Conservation (phyloP, 2,113 vertebrate species). For the Oncorhynchus tshawytscha region DNA sequence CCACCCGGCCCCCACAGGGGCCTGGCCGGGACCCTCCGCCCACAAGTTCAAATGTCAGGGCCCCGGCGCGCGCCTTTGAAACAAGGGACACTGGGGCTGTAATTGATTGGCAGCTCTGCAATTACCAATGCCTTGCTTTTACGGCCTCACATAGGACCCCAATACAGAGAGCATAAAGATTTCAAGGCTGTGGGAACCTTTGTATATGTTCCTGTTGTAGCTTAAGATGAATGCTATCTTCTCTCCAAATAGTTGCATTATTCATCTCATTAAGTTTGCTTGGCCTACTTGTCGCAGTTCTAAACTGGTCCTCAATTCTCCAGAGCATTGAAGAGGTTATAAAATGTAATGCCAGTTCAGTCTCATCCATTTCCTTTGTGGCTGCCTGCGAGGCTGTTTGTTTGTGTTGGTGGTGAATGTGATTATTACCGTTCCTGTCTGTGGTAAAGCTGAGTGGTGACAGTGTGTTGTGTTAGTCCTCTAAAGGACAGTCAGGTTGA, state of each 20-base stretch:
- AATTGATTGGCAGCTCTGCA: slow-evolving; percentile 50
- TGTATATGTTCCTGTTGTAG: too few relatives aligned
- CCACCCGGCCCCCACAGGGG: slow-evolving; percentile 17
- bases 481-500: slow-evolving; percentile 40
- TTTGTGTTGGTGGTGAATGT: neutral
- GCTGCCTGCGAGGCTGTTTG: too few relatives aligned
- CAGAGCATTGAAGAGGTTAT: too few relatives aligned
- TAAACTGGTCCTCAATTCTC: too few relatives aligned
- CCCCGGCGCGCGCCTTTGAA: slow-evolving; percentile 54
- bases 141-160: slow-evolving; percentile 25
- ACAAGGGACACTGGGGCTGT: slow-evolving; percentile 42
- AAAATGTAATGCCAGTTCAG: too few relatives aligned
- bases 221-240: too few relatives aligned
- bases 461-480: slow-evolving; percentile 46
- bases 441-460: slow-evolving; percentile 17
- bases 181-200: too few relatives aligned
- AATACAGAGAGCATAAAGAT: neutral
- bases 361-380: too few relatives aligned
- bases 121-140: slow-evolving; percentile 40
- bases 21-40: slow-evolving; percentile 43
- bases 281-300: too few relatives aligned
- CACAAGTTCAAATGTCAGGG: slow-evolving; percentile 57
- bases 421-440: neutral
- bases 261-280: too few relatives aligned
- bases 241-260: too few relatives aligned